Percentiles rank a stretch among this genome's conserved stretches.
Conservation (phyloP, 1,140 invertebrate species). For the Andricus grossulariae region DNA sequence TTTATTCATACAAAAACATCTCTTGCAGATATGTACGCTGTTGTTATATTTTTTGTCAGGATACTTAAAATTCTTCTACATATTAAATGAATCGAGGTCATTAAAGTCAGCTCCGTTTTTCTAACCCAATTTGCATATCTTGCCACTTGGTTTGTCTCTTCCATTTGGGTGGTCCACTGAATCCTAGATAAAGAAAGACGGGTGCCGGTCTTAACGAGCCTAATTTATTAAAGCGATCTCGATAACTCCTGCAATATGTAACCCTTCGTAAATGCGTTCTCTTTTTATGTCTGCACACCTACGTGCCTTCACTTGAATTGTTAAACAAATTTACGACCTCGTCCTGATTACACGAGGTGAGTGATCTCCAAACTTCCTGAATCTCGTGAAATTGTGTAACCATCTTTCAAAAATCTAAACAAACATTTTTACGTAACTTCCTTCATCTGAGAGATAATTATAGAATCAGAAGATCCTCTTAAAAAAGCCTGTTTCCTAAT, state of each 20-base stretch:
- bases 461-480: too few relatives aligned
- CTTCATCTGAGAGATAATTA: too few relatives aligned
- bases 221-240: slow-evolving; percentile 30
- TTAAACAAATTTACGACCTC: slow-evolving; percentile 22
- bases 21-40: too few relatives aligned
- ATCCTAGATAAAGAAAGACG: slow-evolving; percentile 31
- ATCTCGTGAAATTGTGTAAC: slow-evolving; percentile 15
- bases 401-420: neutral
- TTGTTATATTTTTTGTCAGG: neutral
- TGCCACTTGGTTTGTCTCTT: slow-evolving; percentile 25
- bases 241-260: slow-evolving; percentile 30
- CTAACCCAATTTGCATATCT: slow-evolving; percentile 31
- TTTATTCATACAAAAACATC: neutral
- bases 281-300: slow-evolving; percentile 20
- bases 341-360: slow-evolving; percentile 24
- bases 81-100: slow-evolving; percentile 3
- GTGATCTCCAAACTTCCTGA: slow-evolving; percentile 27
- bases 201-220: slow-evolving; percentile 27
- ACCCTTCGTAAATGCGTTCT: slow-evolving; percentile 29
- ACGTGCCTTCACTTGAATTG: slow-evolving; percentile 25
- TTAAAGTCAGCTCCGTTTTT: slow-evolving; percentile 18
- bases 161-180: slow-evolving; percentile 30
- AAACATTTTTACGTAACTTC: neutral
- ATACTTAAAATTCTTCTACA: slow-evolving; percentile 1
- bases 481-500: neutral